These are phyloP conservation scores for Gymnoscopelus braueri DNA, from an alignment of 2,797 vertebrate species.

Conservation along the genomic window DNA sequence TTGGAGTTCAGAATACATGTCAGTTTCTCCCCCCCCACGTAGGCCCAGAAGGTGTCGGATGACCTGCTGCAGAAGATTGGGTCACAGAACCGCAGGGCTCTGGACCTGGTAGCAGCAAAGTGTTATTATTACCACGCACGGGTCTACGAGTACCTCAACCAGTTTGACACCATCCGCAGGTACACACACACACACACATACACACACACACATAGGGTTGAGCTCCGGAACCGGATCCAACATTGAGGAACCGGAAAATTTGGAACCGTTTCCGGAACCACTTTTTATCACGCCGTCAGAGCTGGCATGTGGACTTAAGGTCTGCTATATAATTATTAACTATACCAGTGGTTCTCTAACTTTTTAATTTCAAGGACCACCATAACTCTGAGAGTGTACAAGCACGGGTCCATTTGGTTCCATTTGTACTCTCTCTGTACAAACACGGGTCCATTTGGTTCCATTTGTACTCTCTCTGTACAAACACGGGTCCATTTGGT, in stretches of 20 bases:
- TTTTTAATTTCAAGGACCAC: no score
- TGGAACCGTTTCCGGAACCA: no score
- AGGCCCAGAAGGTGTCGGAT: constrained; percentile 95
- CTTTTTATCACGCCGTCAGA: no score
- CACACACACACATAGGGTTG: constrained; percentile 48
- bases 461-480: neutral
- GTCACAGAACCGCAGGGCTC: constrained; percentile 93
- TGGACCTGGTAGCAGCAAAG: constrained; percentile 94
- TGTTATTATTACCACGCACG: constrained; percentile 97
- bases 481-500: neutral
- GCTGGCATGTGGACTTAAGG: no score
- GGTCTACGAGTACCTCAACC: constrained; percentile 93
- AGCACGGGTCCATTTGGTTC: neutral
- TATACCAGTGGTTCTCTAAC: no score
- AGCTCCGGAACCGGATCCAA: no score
- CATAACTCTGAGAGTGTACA: no score
- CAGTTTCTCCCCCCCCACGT: constrained; percentile 1
- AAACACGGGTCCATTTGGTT: neutral
- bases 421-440: neutral
- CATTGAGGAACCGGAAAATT: no score
- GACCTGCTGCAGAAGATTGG: constrained; percentile 95
- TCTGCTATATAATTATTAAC: no score
- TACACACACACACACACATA: constrained; percentile 41
- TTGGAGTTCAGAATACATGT: neutral
- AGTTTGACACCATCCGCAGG: constrained; percentile 90